phyloP scores from a whole-genome alignment of 2,797 vertebrate species.

The Gallinago nigripennis region DNA sequence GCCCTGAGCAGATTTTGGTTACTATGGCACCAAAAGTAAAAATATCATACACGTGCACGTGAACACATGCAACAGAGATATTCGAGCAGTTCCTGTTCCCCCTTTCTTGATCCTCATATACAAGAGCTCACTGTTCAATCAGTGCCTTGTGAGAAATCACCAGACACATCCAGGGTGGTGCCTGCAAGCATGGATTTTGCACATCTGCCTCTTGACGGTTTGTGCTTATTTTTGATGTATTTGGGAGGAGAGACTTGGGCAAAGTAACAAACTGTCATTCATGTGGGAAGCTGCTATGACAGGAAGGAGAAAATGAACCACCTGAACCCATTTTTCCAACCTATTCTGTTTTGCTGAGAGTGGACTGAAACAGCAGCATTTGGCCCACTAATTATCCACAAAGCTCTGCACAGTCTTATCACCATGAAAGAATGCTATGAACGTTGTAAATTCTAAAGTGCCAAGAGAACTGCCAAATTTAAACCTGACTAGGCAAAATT shows the following conservation, averaged over 20 bases:
- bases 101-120: neutral
- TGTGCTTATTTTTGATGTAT: neutral
- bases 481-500: constrained; percentile 54
- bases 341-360: neutral
- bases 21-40: neutral
- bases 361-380: neutral
- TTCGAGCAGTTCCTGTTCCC: neutral
- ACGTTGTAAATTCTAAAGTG: neutral
- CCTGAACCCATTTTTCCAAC: neutral
- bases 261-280: neutral
- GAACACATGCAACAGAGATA: neutral
- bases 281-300: neutral
- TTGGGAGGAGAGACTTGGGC: neutral
- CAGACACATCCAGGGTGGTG: neutral
- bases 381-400: neutral
- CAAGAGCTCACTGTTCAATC: neutral
- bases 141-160: neutral
- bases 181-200: rapidly evolving
- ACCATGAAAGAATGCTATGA: neutral
- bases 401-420: neutral
- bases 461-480: neutral
- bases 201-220: neutral
- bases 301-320: neutral
- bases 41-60: rapidly evolving
- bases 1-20: neutral